phyloP scores from a whole-genome alignment of 2,888 invertebrate species.

The Oscheius myriophilus region DNA sequence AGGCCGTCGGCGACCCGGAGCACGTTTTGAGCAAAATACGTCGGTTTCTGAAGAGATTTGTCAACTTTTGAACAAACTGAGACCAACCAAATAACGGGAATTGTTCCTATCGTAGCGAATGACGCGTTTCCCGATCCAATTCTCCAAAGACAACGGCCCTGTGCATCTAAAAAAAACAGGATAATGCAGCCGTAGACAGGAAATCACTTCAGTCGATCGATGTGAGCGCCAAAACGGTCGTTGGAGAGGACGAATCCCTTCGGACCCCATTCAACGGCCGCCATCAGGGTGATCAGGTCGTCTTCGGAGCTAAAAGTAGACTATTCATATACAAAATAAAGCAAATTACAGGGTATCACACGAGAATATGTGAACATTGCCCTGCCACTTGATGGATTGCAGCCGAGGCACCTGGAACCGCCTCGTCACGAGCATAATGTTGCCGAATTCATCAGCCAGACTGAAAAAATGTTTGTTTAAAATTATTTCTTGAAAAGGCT shows the following conservation, averaged over 20 bases:
- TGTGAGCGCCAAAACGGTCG: conserved; percentile 43
- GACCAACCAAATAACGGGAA: not conserved
- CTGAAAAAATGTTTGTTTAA: no score
- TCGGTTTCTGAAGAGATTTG: no score
- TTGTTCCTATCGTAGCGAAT: conserved; percentile 5
- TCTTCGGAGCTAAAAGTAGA: conserved; percentile 40
- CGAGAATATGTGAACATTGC: not conserved
- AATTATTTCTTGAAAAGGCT: no score
- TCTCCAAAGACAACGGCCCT: not conserved
- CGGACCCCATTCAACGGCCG: conserved; percentile 43
- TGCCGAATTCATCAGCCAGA: not conserved
- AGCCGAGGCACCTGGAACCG: not conserved
- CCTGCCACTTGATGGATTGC: not conserved
- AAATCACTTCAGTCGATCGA: not conserved
- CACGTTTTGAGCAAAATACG: no score
- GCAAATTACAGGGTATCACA: not conserved
- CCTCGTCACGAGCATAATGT: conserved; percentile 3
- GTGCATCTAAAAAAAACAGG: not conserved
- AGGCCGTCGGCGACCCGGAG: no score
- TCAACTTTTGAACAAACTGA: no score
- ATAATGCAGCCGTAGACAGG: not conserved
- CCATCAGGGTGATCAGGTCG: conserved; percentile 39
- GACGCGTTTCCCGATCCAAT: conserved; percentile 12
- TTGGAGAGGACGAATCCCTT: conserved; percentile 36
- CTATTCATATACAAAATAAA: not conserved